These are phyloP conservation scores for Cynaeus angustus DNA, from an alignment of 2,888 invertebrate genomes.

Conservation along the genomic window DNA sequence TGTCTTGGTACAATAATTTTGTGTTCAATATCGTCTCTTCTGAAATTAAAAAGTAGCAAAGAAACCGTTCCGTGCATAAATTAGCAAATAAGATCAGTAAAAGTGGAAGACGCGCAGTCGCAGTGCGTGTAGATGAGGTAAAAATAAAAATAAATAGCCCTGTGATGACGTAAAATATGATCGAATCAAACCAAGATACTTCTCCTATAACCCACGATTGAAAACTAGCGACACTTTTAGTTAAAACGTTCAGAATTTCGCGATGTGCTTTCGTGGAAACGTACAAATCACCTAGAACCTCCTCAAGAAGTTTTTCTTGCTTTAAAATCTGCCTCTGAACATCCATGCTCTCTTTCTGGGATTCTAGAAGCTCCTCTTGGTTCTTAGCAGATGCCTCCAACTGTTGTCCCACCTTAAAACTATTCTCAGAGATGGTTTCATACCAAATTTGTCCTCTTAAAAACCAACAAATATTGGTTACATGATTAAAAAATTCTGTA, in stretches of 20 bases:
- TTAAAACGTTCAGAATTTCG: slow-evolving; percentile 74
- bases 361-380: slow-evolving; percentile 70
- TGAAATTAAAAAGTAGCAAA: slow-evolving; percentile 58
- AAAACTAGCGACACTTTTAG: slow-evolving; percentile 74
- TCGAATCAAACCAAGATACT: slow-evolving; percentile 77
- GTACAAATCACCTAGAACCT: slow-evolving; percentile 73
- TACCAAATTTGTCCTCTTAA: slow-evolving; percentile 79
- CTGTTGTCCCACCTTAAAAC: slow-evolving; percentile 73
- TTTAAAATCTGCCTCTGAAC: slow-evolving; percentile 73
- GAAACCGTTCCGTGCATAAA: slow-evolving; percentile 72
- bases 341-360: slow-evolving; percentile 72
- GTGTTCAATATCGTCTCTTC: slow-evolving; percentile 56
- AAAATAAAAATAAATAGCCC: slow-evolving; percentile 74
- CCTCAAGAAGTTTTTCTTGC: slow-evolving; percentile 73
- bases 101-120: slow-evolving; percentile 74
- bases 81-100: slow-evolving; percentile 73
- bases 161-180: slow-evolving; percentile 75
- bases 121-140: slow-evolving; percentile 75
- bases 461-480: slow-evolving; percentile 80
- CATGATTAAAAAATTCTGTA: slow-evolving; percentile 79
- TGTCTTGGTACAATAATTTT: slow-evolving; percentile 64
- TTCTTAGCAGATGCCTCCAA: slow-evolving; percentile 70
- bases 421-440: slow-evolving; percentile 74
- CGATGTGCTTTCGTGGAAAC: slow-evolving; percentile 74
- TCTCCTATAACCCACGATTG: slow-evolving; percentile 78